Evolutionary conservation across 2,797 vertebrate species (phyloP).

Genomic region (Neosalanx taihuensis): DNA sequence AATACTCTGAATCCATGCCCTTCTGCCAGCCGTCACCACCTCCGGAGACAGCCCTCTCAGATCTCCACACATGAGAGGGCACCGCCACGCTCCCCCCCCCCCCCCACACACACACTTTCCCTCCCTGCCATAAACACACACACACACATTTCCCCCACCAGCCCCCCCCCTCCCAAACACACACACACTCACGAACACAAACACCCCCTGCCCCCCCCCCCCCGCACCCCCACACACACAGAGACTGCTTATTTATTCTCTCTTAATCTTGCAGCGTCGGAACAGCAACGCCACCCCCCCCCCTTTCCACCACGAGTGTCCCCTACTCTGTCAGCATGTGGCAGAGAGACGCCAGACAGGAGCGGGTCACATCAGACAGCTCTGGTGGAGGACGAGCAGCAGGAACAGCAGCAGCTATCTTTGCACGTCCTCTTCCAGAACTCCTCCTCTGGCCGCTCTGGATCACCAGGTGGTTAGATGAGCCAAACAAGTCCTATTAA

Average conservation of each 20-base stretch:
- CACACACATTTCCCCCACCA: constrained; percentile 32
- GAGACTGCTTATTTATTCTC: constrained; percentile 68
- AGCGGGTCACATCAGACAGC: constrained; percentile 64
- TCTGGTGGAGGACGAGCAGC: constrained; percentile 55
- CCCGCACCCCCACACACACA: constrained; percentile 3
- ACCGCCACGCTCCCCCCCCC: constrained; percentile 40
- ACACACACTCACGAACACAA: constrained; percentile 50
- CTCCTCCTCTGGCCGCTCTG: constrained; percentile 46
- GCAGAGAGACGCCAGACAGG: constrained; percentile 57
- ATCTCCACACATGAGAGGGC: constrained; percentile 65
- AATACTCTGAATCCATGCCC: constrained; percentile 69
- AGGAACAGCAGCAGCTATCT: constrained; percentile 68
- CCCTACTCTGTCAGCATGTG: constrained; percentile 53
- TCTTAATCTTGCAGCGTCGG: constrained; percentile 66
- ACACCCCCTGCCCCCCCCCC: not conserved
- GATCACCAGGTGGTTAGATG: constrained; percentile 56
- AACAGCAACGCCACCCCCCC: constrained; percentile 61
- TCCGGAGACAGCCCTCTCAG: constrained; percentile 59
- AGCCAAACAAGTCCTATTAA: constrained; percentile 73
- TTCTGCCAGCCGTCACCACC: constrained; percentile 70
- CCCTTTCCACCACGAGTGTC: constrained; percentile 57
- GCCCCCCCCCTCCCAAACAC: constrained; percentile 13
- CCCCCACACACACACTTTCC: constrained; percentile 36
- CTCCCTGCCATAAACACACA: constrained; percentile 16
- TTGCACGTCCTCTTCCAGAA: constrained; percentile 47